Base-by-base conservation (phyloP, 2,888 invertebrate genomes). In the Pollenia angustigena region DNA sequence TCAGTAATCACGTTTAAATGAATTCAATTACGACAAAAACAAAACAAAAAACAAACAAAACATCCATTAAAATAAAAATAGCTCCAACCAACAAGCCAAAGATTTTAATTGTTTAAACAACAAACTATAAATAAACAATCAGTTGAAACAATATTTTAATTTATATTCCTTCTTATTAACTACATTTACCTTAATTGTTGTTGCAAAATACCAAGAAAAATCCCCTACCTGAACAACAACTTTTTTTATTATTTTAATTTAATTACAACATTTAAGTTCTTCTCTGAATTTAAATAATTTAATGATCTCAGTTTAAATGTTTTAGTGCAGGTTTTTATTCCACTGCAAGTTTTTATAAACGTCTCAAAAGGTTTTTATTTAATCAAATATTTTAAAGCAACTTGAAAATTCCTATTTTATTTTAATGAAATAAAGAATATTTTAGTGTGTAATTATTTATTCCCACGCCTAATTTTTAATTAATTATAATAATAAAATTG, bases 121-220 rank as follows among this genome's bases (percentile, higher is more conserved):
- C 11, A 71, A 46, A 32, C 23, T 56, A 7, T 16, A 60, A 60
- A 48, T 46, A 40, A 23, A 60, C 48, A 75, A 74, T 4, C 16
- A 62, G 18, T 11, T 64, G 18, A 76, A 52, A 52, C 23, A n/a
- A 40, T 52, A 54, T 68, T 56, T 66, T n/a, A 78, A 69, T 69
- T 60, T 60, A 40, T 40, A 50, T 58, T 9, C 23, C n/a, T 71
- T 62, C 1, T 79, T 68, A 60, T 60, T 40, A 71, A 72, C 46
- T 72, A 52, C 46, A 72, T 32, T 32, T 32, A 72, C 14, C 46
- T 72, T 71, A 52, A 50, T 40, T 48, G 46, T 48, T 44, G n/a
- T 62, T 68, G 64, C 46, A 56, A 56, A 44, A 48, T 32, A 23
- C 18, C 18, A 48, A 58, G 81, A 81, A 81, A 81, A 74, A 66